Base-by-base conservation (phyloP, 2,888 invertebrate species). In the Cyrtodaria siliqua region DNA sequence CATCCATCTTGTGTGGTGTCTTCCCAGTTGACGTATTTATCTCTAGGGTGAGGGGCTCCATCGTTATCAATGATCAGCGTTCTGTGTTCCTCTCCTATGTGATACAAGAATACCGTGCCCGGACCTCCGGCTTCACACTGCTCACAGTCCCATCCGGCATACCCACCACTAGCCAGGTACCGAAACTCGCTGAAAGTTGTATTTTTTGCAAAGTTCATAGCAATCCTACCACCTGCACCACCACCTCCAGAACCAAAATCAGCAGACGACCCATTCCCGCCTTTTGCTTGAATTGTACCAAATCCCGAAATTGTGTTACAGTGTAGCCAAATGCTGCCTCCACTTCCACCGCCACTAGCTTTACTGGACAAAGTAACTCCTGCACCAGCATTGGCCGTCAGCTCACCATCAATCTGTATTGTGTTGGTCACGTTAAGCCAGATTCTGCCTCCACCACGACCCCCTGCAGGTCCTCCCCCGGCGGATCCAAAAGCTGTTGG, bases 351-450 rank as follows among this genome's bases (percentile, higher is more conserved):
- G 14, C 89, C 89, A 44, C 83, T 75, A n/a, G 57, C 63, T 9
- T 67, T 47, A n/a, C 63, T 72, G 0, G 67, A 47, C 6, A 78
- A 47, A 8, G 66, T 78, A 12, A 26, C 2, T 14, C 86, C 86
- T 24, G 76, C 82, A 20, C 56, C 78, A 16, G 83, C 89, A 68
- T 83, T 87, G 9, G 86, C 85, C 1, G 87, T 84, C 14, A 89
- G 66, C 1, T 69, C 18, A 1, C 89, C 89, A 61, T 89, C 88
- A 20, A 89, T 83, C n/a, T 82, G 79, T 9, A 89, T 55, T 1
- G 87, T 88, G 77, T 89, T 71, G 0, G 87, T 85, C 12, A 86
- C 86, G 68, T 88, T 88, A n/a, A 89, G 52, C 87, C 87, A 88
- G 59, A 89, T 83, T 8, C 84, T 71, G 1, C 89, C 89, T 3